phyloP scores from a whole-genome alignment of 2,797 vertebrate species.

The Leuciscus waleckii region DNA sequence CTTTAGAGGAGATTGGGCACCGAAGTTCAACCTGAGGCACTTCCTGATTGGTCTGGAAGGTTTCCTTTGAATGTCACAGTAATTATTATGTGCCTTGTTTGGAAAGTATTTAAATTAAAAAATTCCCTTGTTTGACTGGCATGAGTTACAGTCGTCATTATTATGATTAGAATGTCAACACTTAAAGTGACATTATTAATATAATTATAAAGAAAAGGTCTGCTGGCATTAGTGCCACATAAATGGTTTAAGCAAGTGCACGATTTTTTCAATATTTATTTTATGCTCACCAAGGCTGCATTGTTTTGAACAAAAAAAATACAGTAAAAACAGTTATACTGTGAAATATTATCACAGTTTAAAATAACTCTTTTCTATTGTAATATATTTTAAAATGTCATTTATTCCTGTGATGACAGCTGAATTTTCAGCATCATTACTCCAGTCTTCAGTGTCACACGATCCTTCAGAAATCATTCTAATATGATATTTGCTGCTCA shows the following conservation, averaged over 20 bases:
- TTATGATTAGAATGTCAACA: slow-evolving; percentile 9
- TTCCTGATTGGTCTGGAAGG: slow-evolving; percentile 37
- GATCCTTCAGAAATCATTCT: neutral
- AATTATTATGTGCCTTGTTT: slow-evolving; percentile 28
- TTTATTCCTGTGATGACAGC: neutral
- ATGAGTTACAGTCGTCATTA: neutral
- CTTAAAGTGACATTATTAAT: neutral
- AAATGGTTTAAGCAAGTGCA: neutral
- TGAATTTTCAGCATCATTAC: neutral
- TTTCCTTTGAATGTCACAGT: slow-evolving; percentile 29
- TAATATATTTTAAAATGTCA: neutral
- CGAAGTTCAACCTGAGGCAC: slow-evolving; percentile 35
- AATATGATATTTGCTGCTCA: neutral
- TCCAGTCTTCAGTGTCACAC: neutral
- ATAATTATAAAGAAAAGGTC: neutral
- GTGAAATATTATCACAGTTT: neutral
- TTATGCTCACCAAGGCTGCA: neutral
- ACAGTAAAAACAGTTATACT: neutral
- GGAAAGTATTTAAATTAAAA: slow-evolving; percentile 25
- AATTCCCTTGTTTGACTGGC: slow-evolving; percentile 3
- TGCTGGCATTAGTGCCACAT: neutral
- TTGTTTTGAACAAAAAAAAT: neutral
- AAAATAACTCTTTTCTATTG: neutral
- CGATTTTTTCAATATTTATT: neutral
- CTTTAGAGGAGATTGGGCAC: slow-evolving; percentile 39